Evolutionary conservation across 1,140 invertebrate species (phyloP).

Genomic region (Drosophila navojoa): DNA sequence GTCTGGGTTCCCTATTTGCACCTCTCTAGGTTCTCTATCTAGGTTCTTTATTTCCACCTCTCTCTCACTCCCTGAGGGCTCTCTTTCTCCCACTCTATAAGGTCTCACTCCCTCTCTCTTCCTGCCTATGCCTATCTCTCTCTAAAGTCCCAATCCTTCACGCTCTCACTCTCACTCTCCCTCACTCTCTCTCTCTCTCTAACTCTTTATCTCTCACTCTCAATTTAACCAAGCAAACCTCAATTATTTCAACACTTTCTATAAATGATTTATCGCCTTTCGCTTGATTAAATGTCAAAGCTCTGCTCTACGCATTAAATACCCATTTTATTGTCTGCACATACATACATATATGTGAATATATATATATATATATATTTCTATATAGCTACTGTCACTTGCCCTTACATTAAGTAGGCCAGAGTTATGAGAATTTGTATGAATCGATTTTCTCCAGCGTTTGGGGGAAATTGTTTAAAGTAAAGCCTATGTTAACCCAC

Average conservation of each 20-base stretch:
- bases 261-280: conserved; percentile 11
- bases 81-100: no score
- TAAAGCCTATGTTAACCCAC: conserved; percentile 33
- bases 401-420: conserved; percentile 59
- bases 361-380: not conserved
- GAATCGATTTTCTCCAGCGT: conserved; percentile 65
- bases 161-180: no score
- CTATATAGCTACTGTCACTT: conserved; percentile 4
- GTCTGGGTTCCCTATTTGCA: no score
- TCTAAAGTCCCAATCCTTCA: not conserved
- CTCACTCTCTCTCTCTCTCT: not conserved
- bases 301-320: not conserved
- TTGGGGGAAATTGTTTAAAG: conserved; percentile 50
- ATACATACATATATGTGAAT: not conserved
- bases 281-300: conserved; percentile 11
- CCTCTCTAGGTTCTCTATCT: no score
- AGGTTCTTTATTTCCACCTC: not conserved
- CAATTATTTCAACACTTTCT: conserved; percentile 22
- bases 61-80: not conserved
- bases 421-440: conserved; percentile 45
- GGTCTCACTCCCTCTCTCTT: no score
- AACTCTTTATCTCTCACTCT: not conserved
- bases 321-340: not conserved
- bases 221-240: conserved; percentile 22
- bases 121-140: not conserved